These are phyloP conservation scores for Mythimna impura DNA, from an alignment of 2,888 invertebrate genomes.

Conservation along the genomic window DNA sequence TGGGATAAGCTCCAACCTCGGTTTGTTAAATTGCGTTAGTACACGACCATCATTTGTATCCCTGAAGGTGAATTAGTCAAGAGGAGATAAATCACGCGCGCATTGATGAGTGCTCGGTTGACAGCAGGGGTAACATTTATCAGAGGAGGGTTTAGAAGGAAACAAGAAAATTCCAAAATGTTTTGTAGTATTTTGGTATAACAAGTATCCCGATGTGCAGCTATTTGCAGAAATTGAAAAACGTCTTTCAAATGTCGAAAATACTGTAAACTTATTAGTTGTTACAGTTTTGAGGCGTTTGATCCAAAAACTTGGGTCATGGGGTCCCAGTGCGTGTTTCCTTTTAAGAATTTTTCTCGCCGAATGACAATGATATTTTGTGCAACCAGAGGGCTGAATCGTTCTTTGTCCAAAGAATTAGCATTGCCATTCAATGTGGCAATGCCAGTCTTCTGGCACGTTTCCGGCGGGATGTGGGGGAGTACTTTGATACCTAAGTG, in stretches of 20 bases:
- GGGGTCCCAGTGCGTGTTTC: no score
- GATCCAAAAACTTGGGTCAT: no score
- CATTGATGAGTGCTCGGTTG: conserved; percentile 36
- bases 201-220: background rate
- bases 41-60: conserved; percentile 24
- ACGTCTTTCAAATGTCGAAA: background rate
- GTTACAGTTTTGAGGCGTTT: no score
- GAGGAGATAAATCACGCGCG: conserved; percentile 50
- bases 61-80: conserved; percentile 46
- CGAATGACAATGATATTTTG: no score
- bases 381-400: no score
- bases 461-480: no score
- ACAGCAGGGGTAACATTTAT: conserved; percentile 40
- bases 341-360: no score
- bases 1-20: background rate
- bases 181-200: conserved; percentile 4
- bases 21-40: conserved; percentile 34
- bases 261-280: no score
- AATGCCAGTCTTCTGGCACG: no score
- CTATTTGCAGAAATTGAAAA: background rate
- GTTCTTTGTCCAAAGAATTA: no score
- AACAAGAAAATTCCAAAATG: conserved; percentile 13
- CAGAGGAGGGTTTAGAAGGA: conserved; percentile 16
- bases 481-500: no score
- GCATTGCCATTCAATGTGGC: no score